A percentile compares a stretch with the other conserved stretches of the same genome.
phyloP scores from a whole-genome alignment of 2,113 vertebrate species.

The Pterocles orientalis region DNA sequence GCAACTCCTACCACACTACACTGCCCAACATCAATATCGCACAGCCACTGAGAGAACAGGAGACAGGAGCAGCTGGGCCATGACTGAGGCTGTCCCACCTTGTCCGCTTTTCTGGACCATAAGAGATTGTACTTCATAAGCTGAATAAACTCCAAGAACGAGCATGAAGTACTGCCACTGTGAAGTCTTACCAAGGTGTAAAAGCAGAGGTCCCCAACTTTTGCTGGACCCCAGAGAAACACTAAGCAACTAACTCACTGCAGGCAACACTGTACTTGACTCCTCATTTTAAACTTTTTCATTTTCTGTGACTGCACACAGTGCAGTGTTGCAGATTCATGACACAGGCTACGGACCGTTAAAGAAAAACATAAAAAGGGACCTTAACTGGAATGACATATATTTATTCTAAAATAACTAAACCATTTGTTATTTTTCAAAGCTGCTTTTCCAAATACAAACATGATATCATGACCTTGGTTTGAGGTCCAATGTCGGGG shows the following conservation, averaged over 20 bases:
- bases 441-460: constrained; percentile 22
- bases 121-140: neutral
- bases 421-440: neutral
- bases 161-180: neutral
- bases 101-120: neutral
- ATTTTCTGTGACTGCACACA: neutral
- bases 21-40: neutral
- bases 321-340: neutral
- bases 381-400: neutral
- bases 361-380: neutral
- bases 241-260: neutral
- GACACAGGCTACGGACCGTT: neutral
- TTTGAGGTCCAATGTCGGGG: neutral
- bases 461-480: neutral
- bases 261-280: neutral
- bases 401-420: constrained; percentile 2
- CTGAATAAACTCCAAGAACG: neutral
- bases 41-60: neutral
- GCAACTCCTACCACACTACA: neutral
- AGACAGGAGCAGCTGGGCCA: neutral
- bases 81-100: neutral
- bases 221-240: neutral
- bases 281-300: neutral
- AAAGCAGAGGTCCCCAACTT: neutral
- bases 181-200: neutral